Percentiles rank a stretch among this genome's conserved stretches.
Evolutionary conservation across 2,113 vertebrate species (phyloP).

Genomic region (Mastomys coucha): DNA sequence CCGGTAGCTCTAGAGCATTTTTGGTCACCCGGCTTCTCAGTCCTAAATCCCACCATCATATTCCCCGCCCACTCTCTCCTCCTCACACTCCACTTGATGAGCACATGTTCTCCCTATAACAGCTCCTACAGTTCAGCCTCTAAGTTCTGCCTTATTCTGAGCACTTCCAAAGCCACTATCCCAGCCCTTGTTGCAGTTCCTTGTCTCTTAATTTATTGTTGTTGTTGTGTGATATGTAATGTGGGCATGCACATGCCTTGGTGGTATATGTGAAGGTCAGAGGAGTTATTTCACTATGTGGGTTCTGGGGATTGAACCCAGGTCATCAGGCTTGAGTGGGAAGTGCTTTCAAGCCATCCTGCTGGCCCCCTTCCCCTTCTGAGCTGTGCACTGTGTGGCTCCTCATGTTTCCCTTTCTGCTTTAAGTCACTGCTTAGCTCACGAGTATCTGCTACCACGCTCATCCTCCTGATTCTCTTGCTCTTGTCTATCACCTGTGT

Average conservation of each 20-base stretch:
- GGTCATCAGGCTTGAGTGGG: neutral
- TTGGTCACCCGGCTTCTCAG: neutral
- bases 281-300: neutral
- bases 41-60: conserved; percentile 6
- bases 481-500: neutral
- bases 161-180: neutral
- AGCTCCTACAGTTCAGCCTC: neutral
- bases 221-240: neutral
- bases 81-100: neutral
- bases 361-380: too few relatives aligned
- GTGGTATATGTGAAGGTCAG: neutral
- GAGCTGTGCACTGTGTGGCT: neutral
- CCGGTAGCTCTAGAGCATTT: neutral
- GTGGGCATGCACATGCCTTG: neutral
- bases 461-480: neutral
- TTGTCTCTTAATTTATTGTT: neutral
- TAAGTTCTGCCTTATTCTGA: neutral
- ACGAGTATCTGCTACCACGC: too few relatives aligned
- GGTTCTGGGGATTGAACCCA: neutral
- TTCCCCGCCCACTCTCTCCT: neutral
- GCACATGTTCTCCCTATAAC: neutral
- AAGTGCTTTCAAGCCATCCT: neutral
- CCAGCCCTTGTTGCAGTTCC: neutral
- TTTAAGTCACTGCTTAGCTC: neutral
- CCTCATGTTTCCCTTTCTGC: neutral